phyloP scores from a whole-genome alignment of 2,888 invertebrate species.

The Oligia fasciuncula region DNA sequence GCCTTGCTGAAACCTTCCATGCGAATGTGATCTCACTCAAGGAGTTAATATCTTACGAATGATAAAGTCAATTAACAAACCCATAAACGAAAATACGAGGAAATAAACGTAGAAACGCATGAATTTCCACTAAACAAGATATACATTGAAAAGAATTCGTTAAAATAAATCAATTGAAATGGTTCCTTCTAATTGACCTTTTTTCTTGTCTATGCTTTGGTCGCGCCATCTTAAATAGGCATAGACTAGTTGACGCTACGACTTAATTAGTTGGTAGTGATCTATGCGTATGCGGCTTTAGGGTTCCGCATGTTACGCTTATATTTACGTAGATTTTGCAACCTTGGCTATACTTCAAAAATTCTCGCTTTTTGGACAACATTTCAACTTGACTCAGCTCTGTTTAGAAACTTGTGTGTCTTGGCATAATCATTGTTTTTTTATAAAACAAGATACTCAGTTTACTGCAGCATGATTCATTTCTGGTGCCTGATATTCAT shows the following conservation, averaged over 20 bases:
- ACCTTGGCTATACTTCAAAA: neutral
- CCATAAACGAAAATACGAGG: slow-evolving; percentile 41
- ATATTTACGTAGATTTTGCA: neutral
- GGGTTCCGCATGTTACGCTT: slow-evolving; percentile 13
- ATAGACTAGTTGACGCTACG: slow-evolving; percentile 55
- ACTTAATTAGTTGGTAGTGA: slow-evolving; percentile 57
- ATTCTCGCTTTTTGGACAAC: neutral
- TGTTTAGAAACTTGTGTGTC: neutral
- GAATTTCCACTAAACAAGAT: slow-evolving; percentile 36
- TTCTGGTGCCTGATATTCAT: neutral
- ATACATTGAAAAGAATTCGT: slow-evolving; percentile 62
- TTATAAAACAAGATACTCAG: neutral
- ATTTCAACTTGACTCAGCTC: neutral
- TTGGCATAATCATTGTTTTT: neutral
- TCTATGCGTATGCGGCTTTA: slow-evolving; percentile 40
- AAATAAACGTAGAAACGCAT: slow-evolving; percentile 32
- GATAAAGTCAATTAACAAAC: slow-evolving; percentile 19
- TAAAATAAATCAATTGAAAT: slow-evolving; percentile 58
- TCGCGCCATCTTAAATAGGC: slow-evolving; percentile 51
- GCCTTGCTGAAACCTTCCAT: too few species aligned
- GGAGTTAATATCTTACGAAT: too few species aligned
- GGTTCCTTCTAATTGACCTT: slow-evolving; percentile 42
- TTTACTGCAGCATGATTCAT: neutral
- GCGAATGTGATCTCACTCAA: too few species aligned
- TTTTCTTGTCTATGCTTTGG: slow-evolving; percentile 34